Base-by-base conservation (phyloP, 2,797 vertebrate species). In the Buceros bicornis region DNA sequence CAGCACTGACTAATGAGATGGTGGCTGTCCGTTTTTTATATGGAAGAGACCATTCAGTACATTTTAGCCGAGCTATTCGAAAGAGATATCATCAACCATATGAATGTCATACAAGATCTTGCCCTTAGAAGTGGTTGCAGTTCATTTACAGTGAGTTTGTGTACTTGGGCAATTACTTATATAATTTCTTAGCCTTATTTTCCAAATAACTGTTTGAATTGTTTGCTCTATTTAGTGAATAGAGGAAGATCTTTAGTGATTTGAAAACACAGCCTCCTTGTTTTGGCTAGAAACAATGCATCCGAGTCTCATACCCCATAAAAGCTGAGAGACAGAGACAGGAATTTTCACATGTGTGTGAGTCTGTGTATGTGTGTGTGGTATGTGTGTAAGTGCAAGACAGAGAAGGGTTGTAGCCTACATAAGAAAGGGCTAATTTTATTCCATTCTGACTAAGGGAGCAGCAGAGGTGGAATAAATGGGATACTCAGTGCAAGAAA, bases 381-480 rank as follows among this genome's bases (percentile, higher is more conserved):
- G 24, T 66, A 40, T 62, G 35, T 31, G 33, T 2, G 0, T 26
- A 76, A 86, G 43, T 40, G 45, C 8, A 42, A 87, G 87, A 84
- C 11, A 87, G 87, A 77, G 64, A 77, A 35, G 25, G 72, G 50
- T 51, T 73, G 48, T 64, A 90, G 73, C 15, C 57, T 31, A 22
- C 17, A 29, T 43, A 70, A 73, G 35, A 94, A 94, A 88, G 45
- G 29, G 43, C 60, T 77, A 54, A 84, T 96, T 96, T 96, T 91
- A 70, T 88, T 95, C 24, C 43, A 25, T 78, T 90, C 61, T 90
- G 53, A 71, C 66, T 86, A 47, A 91, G 61, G 28, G 37, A 89
- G 61, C n/a, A 33, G 37, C 28, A 24, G 81, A 90, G 82, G 42
- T 45, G 13, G 74, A 83, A 81, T 65, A 76, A 82, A 90, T 87